Conservation (phyloP, 2,113 vertebrate genomes). For the Hippocampus abdominalis region DNA sequence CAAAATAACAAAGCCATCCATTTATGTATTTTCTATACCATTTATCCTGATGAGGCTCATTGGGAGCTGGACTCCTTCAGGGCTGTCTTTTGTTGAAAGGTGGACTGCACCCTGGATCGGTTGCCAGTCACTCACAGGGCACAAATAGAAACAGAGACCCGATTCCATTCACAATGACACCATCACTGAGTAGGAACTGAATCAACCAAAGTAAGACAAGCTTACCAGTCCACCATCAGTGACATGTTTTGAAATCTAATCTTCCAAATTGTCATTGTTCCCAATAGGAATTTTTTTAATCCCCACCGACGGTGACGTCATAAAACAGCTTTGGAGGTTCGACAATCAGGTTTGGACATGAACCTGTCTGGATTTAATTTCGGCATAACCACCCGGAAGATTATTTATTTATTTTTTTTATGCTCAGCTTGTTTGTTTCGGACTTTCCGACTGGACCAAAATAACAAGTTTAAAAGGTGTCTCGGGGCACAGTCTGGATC, state of each 20-base stretch:
- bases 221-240: neutral
- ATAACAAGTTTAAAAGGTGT: neutral
- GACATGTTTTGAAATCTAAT: neutral
- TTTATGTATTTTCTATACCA: neutral
- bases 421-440: neutral
- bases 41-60: neutral
- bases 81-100: no score
- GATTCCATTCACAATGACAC: neutral
- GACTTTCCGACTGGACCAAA: neutral
- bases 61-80: no score
- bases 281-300: neutral
- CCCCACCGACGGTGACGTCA: neutral
- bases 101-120: no score
- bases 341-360: neutral
- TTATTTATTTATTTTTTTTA: neutral
- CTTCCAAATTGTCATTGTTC: neutral
- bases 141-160: neutral
- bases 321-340: neutral
- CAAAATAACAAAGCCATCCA: neutral
- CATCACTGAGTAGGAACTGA: neutral
- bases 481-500: neutral
- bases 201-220: neutral
- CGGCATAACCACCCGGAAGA: neutral
- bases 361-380: neutral
- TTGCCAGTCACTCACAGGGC: no score